Evolutionary conservation across 2,888 invertebrate genomes (phyloP).

Genomic region (Ashinkailepas kermadecensis): DNA sequence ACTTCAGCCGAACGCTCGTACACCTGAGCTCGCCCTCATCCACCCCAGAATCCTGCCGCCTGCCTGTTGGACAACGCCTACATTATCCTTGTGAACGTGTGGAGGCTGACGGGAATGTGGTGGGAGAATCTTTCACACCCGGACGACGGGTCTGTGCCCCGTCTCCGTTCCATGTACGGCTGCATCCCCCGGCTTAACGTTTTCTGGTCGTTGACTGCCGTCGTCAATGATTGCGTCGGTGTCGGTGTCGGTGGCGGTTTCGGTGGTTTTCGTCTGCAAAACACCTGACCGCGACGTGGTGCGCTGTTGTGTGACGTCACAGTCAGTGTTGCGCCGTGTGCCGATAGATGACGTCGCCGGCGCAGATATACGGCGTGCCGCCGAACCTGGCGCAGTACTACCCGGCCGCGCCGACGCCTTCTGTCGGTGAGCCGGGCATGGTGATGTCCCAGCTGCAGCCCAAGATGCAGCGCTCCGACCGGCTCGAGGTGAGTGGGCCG

Average conservation of each 20-base stretch:
- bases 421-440: constrained; percentile 5
- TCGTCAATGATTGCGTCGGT: too few species aligned
- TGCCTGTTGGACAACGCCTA: too few species aligned
- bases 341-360: constrained; percentile 13
- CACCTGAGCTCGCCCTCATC: too few species aligned
- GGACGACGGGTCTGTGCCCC: neutral
- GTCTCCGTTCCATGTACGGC: neutral
- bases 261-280: too few species aligned
- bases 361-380: neutral
- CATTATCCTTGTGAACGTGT: too few species aligned
- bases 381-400: constrained; percentile 1
- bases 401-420: neutral
- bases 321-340: neutral
- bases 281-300: too few species aligned
- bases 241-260: too few species aligned
- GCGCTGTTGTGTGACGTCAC: neutral
- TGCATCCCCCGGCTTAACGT: neutral
- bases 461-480: constrained; percentile 55
- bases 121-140: too few species aligned
- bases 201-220: too few species aligned
- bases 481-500: constrained; percentile 77
- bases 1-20: too few species aligned
- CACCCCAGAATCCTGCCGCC: too few species aligned
- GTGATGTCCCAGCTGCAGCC: neutral
- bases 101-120: too few species aligned